Evolutionary conservation across 2,888 invertebrate genomes (phyloP).

Genomic region (Pachycephus smyrnensis): DNA sequence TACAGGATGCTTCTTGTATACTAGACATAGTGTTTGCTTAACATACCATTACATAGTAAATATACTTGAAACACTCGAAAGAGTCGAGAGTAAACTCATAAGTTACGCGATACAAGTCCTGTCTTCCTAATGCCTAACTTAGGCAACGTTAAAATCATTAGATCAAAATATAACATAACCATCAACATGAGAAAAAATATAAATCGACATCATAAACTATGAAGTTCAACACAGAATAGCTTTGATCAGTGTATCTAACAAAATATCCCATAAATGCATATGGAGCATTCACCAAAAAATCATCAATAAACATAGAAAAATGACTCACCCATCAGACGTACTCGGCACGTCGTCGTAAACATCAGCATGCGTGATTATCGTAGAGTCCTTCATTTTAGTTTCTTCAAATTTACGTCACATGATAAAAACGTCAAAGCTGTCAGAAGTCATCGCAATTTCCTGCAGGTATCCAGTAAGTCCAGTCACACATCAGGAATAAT

Average conservation of each 20-base stretch:
- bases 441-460: neutral
- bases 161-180: neutral
- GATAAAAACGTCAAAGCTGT: neutral
- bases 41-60: neutral
- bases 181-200: neutral
- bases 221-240: neutral
- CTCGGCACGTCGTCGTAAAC: conserved; percentile 52
- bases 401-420: neutral
- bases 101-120: neutral
- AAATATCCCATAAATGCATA: neutral
- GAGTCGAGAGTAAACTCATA: neutral
- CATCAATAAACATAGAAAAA: neutral
- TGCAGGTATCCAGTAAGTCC: neutral
- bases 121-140: neutral
- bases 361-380: conserved; percentile 54
- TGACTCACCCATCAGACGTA: conserved; percentile 51
- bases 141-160: neutral
- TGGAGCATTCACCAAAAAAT: neutral
- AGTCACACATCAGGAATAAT: neutral
- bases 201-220: neutral
- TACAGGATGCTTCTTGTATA: neutral
- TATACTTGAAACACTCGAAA: neutral
- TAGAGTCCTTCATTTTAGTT: conserved; percentile 51
- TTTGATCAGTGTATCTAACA: neutral
- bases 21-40: neutral